A percentile compares a stretch with the other conserved stretches of the same genome.
Conservation (phyloP, 2,888 invertebrate species). For the Ormyrus thymus region DNA sequence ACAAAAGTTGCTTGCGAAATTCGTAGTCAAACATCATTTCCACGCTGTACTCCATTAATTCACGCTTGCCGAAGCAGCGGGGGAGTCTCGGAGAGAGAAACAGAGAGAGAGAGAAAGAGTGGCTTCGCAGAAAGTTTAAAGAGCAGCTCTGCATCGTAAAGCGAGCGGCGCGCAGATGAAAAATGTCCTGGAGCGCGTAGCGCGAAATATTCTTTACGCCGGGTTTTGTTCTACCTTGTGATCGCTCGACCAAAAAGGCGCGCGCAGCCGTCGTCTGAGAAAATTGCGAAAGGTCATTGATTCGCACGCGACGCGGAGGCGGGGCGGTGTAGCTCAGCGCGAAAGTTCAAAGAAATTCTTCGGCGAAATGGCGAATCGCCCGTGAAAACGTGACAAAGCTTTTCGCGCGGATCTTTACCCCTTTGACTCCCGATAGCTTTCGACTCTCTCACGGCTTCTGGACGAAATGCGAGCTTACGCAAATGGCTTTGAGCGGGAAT, state of each 20-base stretch:
- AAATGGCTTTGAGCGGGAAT: too few relatives aligned
- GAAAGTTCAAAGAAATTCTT: constrained; percentile 26
- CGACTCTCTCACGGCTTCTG: not conserved
- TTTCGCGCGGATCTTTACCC: not conserved
- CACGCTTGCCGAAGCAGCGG: too few relatives aligned
- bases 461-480: too few relatives aligned
- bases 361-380: constrained; percentile 9
- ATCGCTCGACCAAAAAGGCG: constrained; percentile 24
- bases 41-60: not conserved
- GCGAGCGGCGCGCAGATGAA: not conserved
- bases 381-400: constrained; percentile 20
- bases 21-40: too few relatives aligned
- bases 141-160: not conserved
- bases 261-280: not conserved
- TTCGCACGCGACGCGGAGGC: too few relatives aligned
- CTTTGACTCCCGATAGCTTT: not conserved
- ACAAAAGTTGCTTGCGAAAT: too few relatives aligned
- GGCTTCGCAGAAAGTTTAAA: not conserved
- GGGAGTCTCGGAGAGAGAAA: not conserved
- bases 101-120: not conserved
- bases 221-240: not conserved
- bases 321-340: not conserved
- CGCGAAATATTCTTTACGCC: constrained; percentile 10
- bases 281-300: not conserved
- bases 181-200: not conserved